A percentile compares a stretch with the other conserved stretches of the same genome.
Evolutionary conservation across 37 sponge, comb jelly and placozoan species (phyloP).

Genomic region (Crambe crambe): DNA sequence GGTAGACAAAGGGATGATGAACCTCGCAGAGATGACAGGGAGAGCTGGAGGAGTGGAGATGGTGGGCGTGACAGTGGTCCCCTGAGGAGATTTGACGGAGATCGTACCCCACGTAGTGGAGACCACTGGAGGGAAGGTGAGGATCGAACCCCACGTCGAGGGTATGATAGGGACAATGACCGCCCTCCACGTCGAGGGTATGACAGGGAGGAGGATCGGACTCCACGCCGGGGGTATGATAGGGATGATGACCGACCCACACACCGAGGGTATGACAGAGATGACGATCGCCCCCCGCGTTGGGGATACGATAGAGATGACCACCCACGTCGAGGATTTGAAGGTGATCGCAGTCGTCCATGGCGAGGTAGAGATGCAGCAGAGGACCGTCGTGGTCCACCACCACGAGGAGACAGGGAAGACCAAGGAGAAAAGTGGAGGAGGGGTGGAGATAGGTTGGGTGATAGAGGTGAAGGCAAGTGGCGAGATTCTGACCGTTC

Average conservation of each 20-base stretch:
- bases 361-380: background rate
- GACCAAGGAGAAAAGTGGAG: background rate
- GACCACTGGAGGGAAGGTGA: background rate
- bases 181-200: background rate
- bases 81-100: background rate
- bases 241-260: background rate
- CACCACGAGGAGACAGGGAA: background rate
- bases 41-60: conserved; percentile 1
- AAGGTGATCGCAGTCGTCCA: background rate
- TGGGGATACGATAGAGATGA: background rate
- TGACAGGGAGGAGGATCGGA: background rate
- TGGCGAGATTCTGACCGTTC: background rate
- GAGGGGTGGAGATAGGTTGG: background rate
- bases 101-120: background rate
- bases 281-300: background rate
- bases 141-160: conserved; percentile 1
- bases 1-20: background rate
- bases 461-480: background rate
- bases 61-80: background rate
- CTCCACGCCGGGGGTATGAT: background rate
- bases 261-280: background rate
- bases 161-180: background rate
- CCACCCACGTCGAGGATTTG: background rate
- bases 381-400: background rate
- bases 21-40: background rate